Evolutionary conservation across 2,113 vertebrate genomes (phyloP).

Genomic region (Syngnathus typhle): DNA sequence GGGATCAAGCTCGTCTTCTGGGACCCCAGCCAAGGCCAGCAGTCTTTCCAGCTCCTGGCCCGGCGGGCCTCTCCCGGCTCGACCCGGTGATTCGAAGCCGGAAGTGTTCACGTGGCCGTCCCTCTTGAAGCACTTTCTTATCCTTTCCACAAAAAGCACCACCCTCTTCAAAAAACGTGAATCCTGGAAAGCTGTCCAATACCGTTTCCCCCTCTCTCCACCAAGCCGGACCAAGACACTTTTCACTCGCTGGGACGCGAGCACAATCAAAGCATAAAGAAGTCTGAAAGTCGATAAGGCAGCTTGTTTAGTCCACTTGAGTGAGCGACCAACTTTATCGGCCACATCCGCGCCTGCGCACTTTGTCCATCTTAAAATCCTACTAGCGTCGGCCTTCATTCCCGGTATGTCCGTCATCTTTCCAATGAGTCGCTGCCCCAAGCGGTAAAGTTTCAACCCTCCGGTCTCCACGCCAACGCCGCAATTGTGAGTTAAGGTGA

Average conservation of each 20-base stretch:
- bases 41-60: constrained; percentile 81
- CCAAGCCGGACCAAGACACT: constrained; percentile 32
- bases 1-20: constrained; percentile 88
- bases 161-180: constrained; percentile 66
- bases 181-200: constrained; percentile 65
- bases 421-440: constrained; percentile 65
- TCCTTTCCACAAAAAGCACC: constrained; percentile 37
- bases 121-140: constrained; percentile 50
- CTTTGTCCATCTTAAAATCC: constrained; percentile 59
- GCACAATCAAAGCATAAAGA: constrained; percentile 62
- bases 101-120: not conserved
- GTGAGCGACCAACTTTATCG: constrained; percentile 49
- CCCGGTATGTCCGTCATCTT: constrained; percentile 68
- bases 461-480: constrained; percentile 74
- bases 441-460: constrained; percentile 70
- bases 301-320: constrained; percentile 47
- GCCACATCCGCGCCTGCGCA: constrained; percentile 46
- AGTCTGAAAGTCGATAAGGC: constrained; percentile 69
- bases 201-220: constrained; percentile 59
- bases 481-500: constrained; percentile 73
- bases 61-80: constrained; percentile 60
- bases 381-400: constrained; percentile 61
- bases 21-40: constrained; percentile 77
- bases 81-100: constrained; percentile 60
- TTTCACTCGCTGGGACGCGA: constrained; percentile 64